Evolutionary conservation across 2,888 invertebrate species (phyloP).

Genomic region (Cerceris ruficornis): DNA sequence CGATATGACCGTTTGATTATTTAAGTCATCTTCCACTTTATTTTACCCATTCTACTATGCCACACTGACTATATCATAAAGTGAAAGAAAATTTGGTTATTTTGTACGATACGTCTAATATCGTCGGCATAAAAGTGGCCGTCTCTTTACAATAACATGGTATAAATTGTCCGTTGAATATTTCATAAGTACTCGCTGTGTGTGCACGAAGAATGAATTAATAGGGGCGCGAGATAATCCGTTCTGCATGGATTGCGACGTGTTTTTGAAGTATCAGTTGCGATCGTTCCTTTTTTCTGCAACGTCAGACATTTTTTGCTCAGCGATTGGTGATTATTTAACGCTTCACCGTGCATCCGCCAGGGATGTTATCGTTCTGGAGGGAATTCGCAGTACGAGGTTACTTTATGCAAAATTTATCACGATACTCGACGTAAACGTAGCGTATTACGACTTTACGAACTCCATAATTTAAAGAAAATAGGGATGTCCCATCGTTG

Average conservation of each 20-base stretch:
- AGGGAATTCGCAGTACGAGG: not conserved
- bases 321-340: not conserved
- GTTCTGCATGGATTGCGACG: not conserved
- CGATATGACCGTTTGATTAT: too few relatives aligned
- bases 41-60: not conserved
- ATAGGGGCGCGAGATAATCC: not conserved
- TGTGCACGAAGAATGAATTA: not conserved
- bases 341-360: not conserved
- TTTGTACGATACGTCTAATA: conserved; percentile 1
- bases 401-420: too few relatives aligned
- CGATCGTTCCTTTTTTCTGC: not conserved
- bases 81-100: not conserved
- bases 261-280: not conserved
- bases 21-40: not conserved
- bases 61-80: not conserved
- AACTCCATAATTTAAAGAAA: too few relatives aligned
- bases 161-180: not conserved
- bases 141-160: not conserved
- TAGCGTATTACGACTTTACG: too few relatives aligned
- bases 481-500: too few relatives aligned
- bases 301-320: not conserved
- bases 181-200: not conserved
- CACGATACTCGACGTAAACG: too few relatives aligned
- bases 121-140: not conserved
- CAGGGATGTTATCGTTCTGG: not conserved